Conservation (phyloP, 2,888 invertebrate genomes). For the Acleris holmiana region DNA sequence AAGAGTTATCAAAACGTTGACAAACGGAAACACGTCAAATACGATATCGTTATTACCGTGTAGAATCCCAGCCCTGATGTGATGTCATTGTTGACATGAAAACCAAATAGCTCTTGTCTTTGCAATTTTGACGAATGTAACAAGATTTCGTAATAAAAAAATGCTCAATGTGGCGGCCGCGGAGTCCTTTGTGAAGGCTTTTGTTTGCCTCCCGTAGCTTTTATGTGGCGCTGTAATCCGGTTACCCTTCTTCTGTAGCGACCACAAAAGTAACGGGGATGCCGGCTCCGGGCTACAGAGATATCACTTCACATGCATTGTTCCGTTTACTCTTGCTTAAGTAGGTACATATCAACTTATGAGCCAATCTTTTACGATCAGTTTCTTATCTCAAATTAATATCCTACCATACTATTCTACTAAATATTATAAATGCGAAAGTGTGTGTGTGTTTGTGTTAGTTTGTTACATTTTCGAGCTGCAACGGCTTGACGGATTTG, state of each 20-base stretch:
- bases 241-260: slow-evolving; percentile 30
- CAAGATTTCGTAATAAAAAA: slow-evolving; percentile 30
- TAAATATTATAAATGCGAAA: too few species aligned
- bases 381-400: too few species aligned
- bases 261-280: slow-evolving; percentile 32
- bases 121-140: slow-evolving; percentile 28
- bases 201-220: slow-evolving; percentile 33
- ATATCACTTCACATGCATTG: slow-evolving; percentile 28
- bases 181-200: slow-evolving; percentile 31
- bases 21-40: too few species aligned
- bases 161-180: slow-evolving; percentile 22
- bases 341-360: not conserved
- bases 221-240: slow-evolving; percentile 36
- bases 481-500: too few species aligned
- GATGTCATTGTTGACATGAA: not conserved
- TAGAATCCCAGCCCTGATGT: too few species aligned
- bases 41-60: too few species aligned
- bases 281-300: slow-evolving; percentile 15
- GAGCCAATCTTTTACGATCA: too few species aligned
- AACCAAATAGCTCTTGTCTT: slow-evolving; percentile 5
- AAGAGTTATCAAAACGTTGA: too few species aligned
- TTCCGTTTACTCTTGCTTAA: slow-evolving; percentile 14
- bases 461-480: too few species aligned
- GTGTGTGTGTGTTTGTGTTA: too few species aligned
- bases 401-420: too few species aligned